Percentiles rank a stretch among this genome's conserved stretches.
These are phyloP conservation scores for Oplegnathus fasciatus DNA, from an alignment of 2,113 vertebrate species.

Conservation along the genomic window DNA sequence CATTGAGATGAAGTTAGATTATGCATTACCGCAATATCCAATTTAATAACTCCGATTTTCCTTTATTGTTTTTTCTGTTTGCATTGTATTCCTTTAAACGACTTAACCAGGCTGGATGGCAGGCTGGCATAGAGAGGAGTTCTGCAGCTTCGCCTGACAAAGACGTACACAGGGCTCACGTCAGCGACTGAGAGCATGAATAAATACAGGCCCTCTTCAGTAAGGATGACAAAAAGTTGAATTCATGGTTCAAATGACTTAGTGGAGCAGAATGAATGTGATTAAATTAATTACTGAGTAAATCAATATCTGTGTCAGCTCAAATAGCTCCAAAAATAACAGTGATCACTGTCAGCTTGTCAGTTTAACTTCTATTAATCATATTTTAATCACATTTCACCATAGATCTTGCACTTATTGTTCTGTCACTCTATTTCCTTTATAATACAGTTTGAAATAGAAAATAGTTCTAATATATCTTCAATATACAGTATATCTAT, in stretches of 20 bases:
- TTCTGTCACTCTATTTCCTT: slow-evolving; percentile 40
- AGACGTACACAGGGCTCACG: slow-evolving; percentile 76
- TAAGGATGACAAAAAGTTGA: slow-evolving; percentile 75
- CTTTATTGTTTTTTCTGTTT: slow-evolving; percentile 85
- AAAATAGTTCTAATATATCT: slow-evolving; percentile 6
- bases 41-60: slow-evolving; percentile 86
- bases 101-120: slow-evolving; percentile 70
- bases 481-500: background rate
- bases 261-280: slow-evolving; percentile 77
- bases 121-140: slow-evolving; percentile 60
- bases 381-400: slow-evolving; percentile 72
- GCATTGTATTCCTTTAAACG: slow-evolving; percentile 83
- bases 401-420: slow-evolving; percentile 28
- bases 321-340: slow-evolving; percentile 77
- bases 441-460: slow-evolving; percentile 19
- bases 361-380: slow-evolving; percentile 71
- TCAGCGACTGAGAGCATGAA: slow-evolving; percentile 62
- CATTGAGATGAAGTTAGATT: slow-evolving; percentile 83
- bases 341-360: slow-evolving; percentile 72
- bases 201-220: slow-evolving; percentile 76
- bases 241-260: slow-evolving; percentile 76
- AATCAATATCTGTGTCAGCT: slow-evolving; percentile 72
- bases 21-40: slow-evolving; percentile 85
- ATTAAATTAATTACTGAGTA: slow-evolving; percentile 81
- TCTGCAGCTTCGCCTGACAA: slow-evolving; percentile 74